Conservation (phyloP, 2,888 invertebrate genomes). For the Hypomecis punctinalis region DNA sequence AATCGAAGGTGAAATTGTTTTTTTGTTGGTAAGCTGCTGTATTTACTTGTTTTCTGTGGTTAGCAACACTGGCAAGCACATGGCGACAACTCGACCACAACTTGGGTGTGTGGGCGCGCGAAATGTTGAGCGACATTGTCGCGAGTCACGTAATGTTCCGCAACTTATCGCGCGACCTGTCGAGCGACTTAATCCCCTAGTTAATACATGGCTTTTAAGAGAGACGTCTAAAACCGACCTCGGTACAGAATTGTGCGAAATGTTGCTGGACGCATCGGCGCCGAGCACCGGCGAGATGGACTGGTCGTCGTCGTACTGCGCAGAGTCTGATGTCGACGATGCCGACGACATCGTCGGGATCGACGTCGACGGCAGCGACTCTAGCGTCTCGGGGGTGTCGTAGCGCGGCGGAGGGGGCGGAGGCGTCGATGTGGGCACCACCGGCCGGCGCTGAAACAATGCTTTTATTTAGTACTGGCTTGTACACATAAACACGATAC, state of each 20-base stretch:
- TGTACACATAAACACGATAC: background rate
- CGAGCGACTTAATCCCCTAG: too few species aligned
- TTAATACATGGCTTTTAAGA: too few species aligned
- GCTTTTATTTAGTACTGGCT: background rate
- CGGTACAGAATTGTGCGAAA: background rate
- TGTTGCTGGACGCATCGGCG: constrained; percentile 7
- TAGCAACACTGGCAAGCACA: too few species aligned
- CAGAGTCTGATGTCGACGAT: background rate
- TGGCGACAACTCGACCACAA: too few species aligned
- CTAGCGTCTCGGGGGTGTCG: constrained; percentile 9
- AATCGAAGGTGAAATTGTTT: too few species aligned
- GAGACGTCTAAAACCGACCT: constrained; percentile 6
- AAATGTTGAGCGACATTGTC: too few species aligned
- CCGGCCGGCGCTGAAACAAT: background rate
- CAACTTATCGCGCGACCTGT: too few species aligned
- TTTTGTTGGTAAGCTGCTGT: too few species aligned
- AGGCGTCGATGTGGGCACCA: constrained; percentile 16
- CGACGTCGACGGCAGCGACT: constrained; percentile 5
- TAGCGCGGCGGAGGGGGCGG: constrained; percentile 11
- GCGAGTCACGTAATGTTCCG: too few species aligned
- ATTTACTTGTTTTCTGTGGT: too few species aligned
- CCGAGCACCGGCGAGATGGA: background rate
- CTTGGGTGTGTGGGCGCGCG: too few species aligned
- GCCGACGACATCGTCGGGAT: constrained; percentile 4
- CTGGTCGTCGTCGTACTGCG: constrained; percentile 1